Conservation (phyloP, 2,797 vertebrate species). For the Vireo griseus region DNA sequence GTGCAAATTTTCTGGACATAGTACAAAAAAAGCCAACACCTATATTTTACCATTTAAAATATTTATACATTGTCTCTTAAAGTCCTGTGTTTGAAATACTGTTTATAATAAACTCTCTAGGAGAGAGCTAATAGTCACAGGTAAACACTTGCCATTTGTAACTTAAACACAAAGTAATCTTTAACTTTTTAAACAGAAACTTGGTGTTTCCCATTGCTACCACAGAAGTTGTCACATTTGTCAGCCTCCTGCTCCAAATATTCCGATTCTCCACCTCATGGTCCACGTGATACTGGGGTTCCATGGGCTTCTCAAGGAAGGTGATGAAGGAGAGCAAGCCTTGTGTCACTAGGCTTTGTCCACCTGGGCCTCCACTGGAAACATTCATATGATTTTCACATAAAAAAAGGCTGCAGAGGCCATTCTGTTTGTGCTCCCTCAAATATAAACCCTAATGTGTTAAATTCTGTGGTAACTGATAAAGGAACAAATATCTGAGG, state of each 20-base stretch:
- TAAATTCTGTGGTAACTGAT: not conserved
- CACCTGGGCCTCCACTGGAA: not conserved
- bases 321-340: not conserved
- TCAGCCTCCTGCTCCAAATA: not conserved
- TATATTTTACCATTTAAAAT: conserved; percentile 73
- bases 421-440: not conserved
- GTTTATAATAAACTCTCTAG: conserved; percentile 68
- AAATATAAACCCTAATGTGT: not conserved
- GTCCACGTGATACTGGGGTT: not conserved
- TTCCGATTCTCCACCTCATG: not conserved
- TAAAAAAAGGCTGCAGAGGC: not conserved
- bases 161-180: not conserved
- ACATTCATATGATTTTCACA: not conserved
- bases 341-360: not conserved
- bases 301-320: not conserved
- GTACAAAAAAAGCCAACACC: conserved; percentile 62
- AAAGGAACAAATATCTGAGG: not conserved
- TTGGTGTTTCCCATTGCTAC: not conserved
- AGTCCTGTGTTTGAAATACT: conserved; percentile 69
- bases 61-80: conserved; percentile 74
- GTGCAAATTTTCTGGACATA: conserved; percentile 77
- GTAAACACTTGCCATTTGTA: conserved; percentile 39
- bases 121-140: conserved; percentile 43
- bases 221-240: not conserved
- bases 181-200: conserved; percentile 1